These are phyloP conservation scores for Etheostoma cragini DNA, from an alignment of 2,113 vertebrate species.

Conservation along the genomic window DNA sequence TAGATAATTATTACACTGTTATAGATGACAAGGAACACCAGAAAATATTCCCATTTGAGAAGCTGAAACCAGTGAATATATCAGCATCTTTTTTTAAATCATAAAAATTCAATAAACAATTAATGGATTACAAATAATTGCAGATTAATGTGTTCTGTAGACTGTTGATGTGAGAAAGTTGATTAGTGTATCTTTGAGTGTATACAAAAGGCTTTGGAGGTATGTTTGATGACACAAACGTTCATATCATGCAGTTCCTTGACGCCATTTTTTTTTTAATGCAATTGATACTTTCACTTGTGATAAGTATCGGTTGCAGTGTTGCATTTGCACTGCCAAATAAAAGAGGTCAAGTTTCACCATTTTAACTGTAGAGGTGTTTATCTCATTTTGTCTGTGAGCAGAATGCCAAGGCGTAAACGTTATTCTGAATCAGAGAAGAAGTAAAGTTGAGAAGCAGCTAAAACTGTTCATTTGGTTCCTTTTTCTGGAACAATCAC, in stretches of 20 bases:
- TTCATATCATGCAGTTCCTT: background rate
- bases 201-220: background rate
- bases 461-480: background rate
- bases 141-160: background rate
- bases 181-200: background rate
- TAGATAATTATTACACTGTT: background rate
- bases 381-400: background rate
- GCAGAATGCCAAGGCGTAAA: background rate
- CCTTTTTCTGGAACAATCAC: background rate
- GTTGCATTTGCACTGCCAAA: conserved; percentile 14
- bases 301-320: conserved; percentile 29
- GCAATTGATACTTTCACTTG: conserved; percentile 9
- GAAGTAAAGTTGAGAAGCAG: background rate
- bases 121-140: background rate
- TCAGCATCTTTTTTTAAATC: background rate
- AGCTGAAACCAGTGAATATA: too few relatives aligned
- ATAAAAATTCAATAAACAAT: background rate
- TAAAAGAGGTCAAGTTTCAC: background rate
- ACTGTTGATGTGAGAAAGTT: background rate
- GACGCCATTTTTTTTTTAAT: background rate
- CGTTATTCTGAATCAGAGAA: background rate
- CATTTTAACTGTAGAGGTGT: background rate
- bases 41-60: background rate
- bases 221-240: background rate
- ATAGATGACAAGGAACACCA: background rate